Evolutionary conservation across 2,797 vertebrate species (phyloP), one percentile per base, ranked within the genome.

Genomic region (Passerculus sandwichensis): DNA sequence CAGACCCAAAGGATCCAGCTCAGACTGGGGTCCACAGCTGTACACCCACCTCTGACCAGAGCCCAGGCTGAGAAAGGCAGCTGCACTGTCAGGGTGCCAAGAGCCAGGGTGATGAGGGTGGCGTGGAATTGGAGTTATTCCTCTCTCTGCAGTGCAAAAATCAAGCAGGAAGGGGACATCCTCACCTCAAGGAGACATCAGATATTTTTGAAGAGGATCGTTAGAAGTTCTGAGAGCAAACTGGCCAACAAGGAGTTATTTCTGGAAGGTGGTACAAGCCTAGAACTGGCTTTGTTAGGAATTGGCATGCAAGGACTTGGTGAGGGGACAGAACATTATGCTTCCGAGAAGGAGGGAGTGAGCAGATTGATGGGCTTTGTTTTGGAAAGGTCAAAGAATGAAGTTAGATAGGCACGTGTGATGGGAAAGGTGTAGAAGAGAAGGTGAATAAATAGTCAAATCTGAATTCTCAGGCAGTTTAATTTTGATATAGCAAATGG

Each of bases 71-170:
- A 23, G 50, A n/a, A 74, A 34, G 38, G 22, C 23, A 47, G 23
- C 25, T 54, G 26, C 32, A 29, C 0, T 4, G 4, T 32, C 0
- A 2, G 27, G 27, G 13, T 76, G 45, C n/a, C 40, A 27, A 59
- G 26, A 61, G 38, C 13, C 13, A 18, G 54, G 27, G 38, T 60
- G 19, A 4, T 34, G 30, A 62, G 19, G 13, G 21, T 56, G 7
- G 1, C 18, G 2, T 25, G 14, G 29, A 17, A 38, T 17, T 40
- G 16, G 50, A 34, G 19, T 22, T 42, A 32, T 61, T 56, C 54
- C 78, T 87, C 72, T 61, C 19, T 15, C 11, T 80, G 9, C 18
- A 66, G 25, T 51, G 48, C 12, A 92, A 79, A 88, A 48, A 48
- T 16, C 64, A 80, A 47, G 25, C 1, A 77, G 25, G 15, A 71